Evolutionary conservation across 2,888 invertebrate genomes (phyloP).

Genomic region (Notocelia uddmanniana): DNA sequence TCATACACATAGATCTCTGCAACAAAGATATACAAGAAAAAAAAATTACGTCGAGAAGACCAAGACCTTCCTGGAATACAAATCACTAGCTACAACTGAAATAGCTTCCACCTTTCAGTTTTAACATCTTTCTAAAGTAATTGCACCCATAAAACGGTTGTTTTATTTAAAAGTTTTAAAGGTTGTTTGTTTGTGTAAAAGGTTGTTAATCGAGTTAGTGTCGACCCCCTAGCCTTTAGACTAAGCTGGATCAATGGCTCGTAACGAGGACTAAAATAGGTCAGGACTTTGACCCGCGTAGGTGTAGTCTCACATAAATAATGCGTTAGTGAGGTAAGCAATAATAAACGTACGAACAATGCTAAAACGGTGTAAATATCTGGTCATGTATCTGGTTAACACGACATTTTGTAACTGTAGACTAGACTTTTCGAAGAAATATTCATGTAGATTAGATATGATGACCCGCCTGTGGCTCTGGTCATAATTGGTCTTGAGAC

Average conservation of each 20-base stretch:
- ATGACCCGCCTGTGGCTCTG: neutral
- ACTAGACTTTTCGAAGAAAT: constrained; percentile 19
- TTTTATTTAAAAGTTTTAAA: too few species aligned
- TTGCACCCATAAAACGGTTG: neutral
- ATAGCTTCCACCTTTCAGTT: neutral
- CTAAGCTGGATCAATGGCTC: constrained; percentile 41
- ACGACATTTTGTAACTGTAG: neutral
- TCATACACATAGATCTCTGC: too few species aligned
- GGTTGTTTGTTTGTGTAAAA: neutral
- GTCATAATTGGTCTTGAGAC: constrained; percentile 8
- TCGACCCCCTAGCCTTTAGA: constrained; percentile 27
- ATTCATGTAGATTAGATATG: constrained; percentile 25
- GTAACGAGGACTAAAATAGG: constrained; percentile 43
- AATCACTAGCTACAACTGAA: neutral
- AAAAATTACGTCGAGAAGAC: neutral
- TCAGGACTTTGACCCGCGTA: constrained; percentile 44
- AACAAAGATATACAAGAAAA: too few species aligned
- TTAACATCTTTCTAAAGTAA: constrained; percentile 6
- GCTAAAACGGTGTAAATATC: neutral
- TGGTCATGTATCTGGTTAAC: neutral
- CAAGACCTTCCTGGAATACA: neutral
- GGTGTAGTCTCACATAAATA: constrained; percentile 35
- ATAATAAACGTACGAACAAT: neutral
- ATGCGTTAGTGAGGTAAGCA: constrained; percentile 31
- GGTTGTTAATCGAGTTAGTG: constrained; percentile 27